Conservation (phyloP, 2,113 vertebrate species). For the Forbesichthys agassizii region DNA sequence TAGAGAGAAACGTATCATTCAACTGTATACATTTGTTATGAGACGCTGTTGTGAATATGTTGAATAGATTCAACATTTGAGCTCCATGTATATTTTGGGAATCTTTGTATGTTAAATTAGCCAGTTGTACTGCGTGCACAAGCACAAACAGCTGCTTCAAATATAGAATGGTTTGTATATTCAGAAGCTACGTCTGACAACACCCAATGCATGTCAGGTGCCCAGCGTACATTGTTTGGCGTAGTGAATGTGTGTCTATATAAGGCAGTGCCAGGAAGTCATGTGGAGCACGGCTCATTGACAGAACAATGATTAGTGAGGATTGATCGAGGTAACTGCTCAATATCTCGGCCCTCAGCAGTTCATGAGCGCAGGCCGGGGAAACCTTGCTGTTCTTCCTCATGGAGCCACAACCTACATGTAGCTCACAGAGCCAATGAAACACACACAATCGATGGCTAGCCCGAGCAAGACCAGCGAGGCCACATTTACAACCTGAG, state of each 20-base stretch:
- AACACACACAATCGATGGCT: slow-evolving; percentile 62
- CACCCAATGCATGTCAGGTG: slow-evolving; percentile 21
- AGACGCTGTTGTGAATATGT: slow-evolving; percentile 23
- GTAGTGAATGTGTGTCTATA: slow-evolving; percentile 44
- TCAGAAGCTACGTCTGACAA: slow-evolving; percentile 34
- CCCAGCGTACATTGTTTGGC: slow-evolving; percentile 46
- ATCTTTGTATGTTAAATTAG: no score
- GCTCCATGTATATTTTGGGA: no score
- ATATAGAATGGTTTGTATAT: slow-evolving; percentile 38
- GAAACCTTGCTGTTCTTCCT: slow-evolving; percentile 44
- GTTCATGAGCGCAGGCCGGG: slow-evolving; percentile 47
- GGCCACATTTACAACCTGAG: slow-evolving; percentile 53
- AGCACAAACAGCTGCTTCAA: slow-evolving; percentile 8
- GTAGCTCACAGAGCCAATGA: slow-evolving; percentile 42
- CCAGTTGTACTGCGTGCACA: neutral
- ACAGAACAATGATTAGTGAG: slow-evolving; percentile 66
- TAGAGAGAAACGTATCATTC: slow-evolving; percentile 25
- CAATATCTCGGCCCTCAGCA: slow-evolving; percentile 54
- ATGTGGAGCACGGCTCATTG: slow-evolving; percentile 50
- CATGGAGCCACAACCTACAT: slow-evolving; percentile 47
- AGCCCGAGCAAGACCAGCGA: slow-evolving; percentile 36
- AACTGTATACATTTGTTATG: slow-evolving; percentile 25
- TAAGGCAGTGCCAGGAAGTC: slow-evolving; percentile 42
- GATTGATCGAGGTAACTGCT: slow-evolving; percentile 63
- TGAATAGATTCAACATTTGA: slow-evolving; percentile 7